Evolutionary conservation across 2,888 invertebrate species (phyloP).

Genomic region (Sympetrum striolatum): DNA sequence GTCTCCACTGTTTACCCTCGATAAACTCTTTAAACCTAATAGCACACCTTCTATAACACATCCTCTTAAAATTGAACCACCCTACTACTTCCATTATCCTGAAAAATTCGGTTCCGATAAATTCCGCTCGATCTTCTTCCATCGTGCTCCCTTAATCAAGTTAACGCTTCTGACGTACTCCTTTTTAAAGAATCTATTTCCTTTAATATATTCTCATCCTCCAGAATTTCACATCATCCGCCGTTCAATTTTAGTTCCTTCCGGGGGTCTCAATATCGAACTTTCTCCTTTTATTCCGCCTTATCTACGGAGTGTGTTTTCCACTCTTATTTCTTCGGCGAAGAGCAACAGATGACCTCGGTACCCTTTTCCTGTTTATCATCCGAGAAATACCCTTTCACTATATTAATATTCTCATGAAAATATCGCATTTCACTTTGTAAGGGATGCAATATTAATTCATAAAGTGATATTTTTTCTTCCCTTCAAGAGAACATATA

Average conservation of each 20-base stretch:
- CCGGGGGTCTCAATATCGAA: not conserved
- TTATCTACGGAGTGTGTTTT: not conserved
- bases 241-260: not conserved
- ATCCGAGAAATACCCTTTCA: not conserved
- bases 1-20: not conserved
- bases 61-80: not conserved
- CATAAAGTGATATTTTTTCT: too few species aligned
- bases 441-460: too few species aligned
- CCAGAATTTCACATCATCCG: not conserved
- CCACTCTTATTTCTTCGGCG: not conserved
- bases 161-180: constrained; percentile 9
- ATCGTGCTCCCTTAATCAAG: constrained; percentile 2
- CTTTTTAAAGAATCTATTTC: constrained; percentile 9
- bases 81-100: not conserved
- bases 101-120: not conserved
- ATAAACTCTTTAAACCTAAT: not conserved
- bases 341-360: not conserved
- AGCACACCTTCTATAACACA: not conserved
- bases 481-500: too few species aligned
- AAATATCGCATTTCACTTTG: too few species aligned
- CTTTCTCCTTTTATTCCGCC: constrained; percentile 7
- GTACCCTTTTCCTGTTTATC: not conserved
- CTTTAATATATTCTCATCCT: constrained; percentile 25
- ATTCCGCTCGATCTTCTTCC: not conserved
- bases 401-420: not conserved